Base-by-base conservation (phyloP, 1,140 invertebrate genomes). In the Galendromus occidentalis region DNA sequence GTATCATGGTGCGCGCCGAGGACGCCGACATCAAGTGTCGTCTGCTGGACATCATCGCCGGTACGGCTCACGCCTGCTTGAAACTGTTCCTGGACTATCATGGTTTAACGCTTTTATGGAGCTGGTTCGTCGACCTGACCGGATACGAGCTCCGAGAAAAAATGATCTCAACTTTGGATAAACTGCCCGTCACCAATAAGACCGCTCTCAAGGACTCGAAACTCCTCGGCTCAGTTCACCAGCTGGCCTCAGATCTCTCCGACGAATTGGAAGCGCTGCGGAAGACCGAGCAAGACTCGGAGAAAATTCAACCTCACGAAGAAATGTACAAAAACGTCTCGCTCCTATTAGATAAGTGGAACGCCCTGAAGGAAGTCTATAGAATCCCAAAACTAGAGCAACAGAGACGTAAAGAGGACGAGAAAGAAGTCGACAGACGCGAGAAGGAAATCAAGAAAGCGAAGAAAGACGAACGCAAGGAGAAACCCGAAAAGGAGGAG, bases 41-140 rank as follows among this genome's bases (percentile, higher is more conserved):
- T 64, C 76, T 83, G 7, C 73, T 80, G 6, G 70, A 77, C 28
- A 74, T 82, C 84, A 1, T 96, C 84, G 76, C 82, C 86, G 77
- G 77, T 14, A 72, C 72, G 39, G 77, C 78, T 66, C 69, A 72
- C 39, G 75, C 75, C 12, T 79, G 76, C 71, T 69, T 79, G 18
- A 77, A 91, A 29, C 79, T 96, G 29, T 95, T 96, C 75, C 78
- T 96, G 17, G 92, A 95, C 78, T 96, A 96, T 77, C 89, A 95
- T 73, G 92, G 91, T 0, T 77, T 97, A 30, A 79, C 86, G 9
- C 76, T 96, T 28, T 79, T 97, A 44, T 90, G 90, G 79, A 88
- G 86, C 44, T 96, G 92, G 83, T 93, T 94, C 82, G 82, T 83
- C 69, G 84, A 87, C 71, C 79, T 83, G 9, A 71, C 68, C 44